These are phyloP conservation scores for Acleris laterana DNA, from an alignment of 2,888 invertebrate species.

Conservation along the genomic window DNA sequence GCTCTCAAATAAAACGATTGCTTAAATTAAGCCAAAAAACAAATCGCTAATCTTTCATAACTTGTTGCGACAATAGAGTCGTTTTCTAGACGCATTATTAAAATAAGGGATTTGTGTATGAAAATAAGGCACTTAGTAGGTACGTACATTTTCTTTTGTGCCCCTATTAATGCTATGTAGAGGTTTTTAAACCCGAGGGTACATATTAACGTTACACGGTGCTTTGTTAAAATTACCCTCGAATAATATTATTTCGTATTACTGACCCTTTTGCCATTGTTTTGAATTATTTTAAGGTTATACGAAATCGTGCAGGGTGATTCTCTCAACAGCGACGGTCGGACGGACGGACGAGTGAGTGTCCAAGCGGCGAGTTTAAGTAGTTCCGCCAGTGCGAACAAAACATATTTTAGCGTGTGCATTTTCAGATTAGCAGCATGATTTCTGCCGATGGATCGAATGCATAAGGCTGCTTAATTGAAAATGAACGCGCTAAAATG, in stretches of 20 bases:
- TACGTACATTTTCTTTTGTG: conserved; percentile 30
- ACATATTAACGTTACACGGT: conserved; percentile 5
- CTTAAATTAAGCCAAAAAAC: not conserved
- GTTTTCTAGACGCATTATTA: conserved; percentile 31
- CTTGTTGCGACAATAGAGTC: not conserved
- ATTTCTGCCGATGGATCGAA: too few species aligned
- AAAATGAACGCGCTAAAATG: too few species aligned
- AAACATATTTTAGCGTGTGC: too few species aligned
- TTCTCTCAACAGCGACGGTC: too few species aligned
- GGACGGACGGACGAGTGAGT: too few species aligned
- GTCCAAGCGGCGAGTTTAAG: too few species aligned
- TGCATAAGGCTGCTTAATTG: too few species aligned
- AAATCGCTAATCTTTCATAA: not conserved
- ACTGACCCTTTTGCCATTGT: conserved; percentile 18
- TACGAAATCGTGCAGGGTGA: not conserved
- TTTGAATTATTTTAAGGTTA: conserved; percentile 6
- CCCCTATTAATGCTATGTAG: conserved; percentile 16
- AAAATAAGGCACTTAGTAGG: conserved; percentile 30
- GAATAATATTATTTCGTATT: conserved; percentile 28
- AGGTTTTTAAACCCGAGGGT: conserved; percentile 12
- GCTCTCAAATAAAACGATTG: not conserved
- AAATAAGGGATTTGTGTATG: conserved; percentile 33
- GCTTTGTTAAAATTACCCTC: conserved; percentile 25
- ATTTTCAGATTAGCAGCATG: too few species aligned
- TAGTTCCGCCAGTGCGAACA: too few species aligned